Evolutionary conservation across 2,888 invertebrate genomes (phyloP).

Genomic region (Drosophila borborema): DNA sequence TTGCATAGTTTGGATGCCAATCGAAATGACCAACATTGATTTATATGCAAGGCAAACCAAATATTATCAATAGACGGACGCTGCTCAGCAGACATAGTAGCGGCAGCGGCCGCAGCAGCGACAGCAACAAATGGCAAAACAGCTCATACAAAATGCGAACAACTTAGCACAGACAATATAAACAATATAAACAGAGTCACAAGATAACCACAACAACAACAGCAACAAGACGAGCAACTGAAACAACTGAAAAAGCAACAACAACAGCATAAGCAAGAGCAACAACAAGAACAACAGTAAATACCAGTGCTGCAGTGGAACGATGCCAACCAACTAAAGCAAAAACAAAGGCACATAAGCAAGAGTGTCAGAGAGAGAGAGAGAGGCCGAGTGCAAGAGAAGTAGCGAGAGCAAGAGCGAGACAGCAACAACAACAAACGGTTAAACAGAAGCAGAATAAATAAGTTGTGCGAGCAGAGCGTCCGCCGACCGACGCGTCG

Average conservation of each 20-base stretch:
- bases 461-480: constrained; percentile 52
- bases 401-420: background rate
- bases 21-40: constrained; percentile 76
- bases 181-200: constrained; percentile 56
- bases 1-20: constrained; percentile 74
- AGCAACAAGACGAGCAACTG: constrained; percentile 37
- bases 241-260: constrained; percentile 21
- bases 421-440: constrained; percentile 37
- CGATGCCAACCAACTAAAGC: constrained; percentile 52
- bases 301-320: constrained; percentile 60
- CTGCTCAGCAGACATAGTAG: constrained; percentile 50
- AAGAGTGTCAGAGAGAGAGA: constrained; percentile 10
- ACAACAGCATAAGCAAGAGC: constrained; percentile 34
- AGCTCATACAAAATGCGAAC: constrained; percentile 46
- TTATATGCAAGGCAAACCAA: constrained; percentile 79
- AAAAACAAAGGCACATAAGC: constrained; percentile 32
- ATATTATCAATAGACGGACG: constrained; percentile 75
- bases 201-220: constrained; percentile 48
- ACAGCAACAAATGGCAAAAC: constrained; percentile 45
- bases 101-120: background rate
- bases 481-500: background rate
- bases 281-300: constrained; percentile 57
- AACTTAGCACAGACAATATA: constrained; percentile 61
- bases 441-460: constrained; percentile 64
- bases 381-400: constrained; percentile 14